phyloP scores from a whole-genome alignment of 2,113 vertebrate species.

The Fulica atra region DNA sequence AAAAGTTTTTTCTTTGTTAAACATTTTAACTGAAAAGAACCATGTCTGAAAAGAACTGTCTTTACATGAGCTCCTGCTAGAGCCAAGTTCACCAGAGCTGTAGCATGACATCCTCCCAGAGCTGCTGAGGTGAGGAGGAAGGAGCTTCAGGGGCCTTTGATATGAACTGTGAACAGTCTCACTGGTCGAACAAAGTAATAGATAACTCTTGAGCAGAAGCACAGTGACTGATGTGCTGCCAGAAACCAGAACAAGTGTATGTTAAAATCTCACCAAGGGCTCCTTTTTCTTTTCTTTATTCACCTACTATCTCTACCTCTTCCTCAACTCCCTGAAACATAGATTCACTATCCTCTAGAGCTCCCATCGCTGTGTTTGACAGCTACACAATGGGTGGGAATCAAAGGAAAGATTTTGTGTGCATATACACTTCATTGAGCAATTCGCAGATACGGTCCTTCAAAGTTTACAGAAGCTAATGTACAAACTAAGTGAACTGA shows the following conservation, averaged over 20 bases:
- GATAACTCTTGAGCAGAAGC: background rate
- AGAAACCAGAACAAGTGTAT: background rate
- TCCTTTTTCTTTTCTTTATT: background rate
- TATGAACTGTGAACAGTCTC: background rate
- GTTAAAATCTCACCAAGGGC: background rate
- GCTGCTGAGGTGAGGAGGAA: background rate
- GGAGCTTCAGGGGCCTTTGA: background rate
- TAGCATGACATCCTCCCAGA: background rate
- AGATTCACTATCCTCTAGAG: background rate
- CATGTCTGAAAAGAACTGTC: background rate
- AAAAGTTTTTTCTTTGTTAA: background rate
- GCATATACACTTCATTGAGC: background rate
- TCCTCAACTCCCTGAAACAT: background rate
- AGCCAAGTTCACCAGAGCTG: background rate
- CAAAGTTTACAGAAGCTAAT: background rate
- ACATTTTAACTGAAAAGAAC: background rate
- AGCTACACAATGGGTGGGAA: background rate
- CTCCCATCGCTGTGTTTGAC: rapidly evolving
- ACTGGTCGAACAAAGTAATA: background rate
- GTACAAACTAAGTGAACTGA: background rate
- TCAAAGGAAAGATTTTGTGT: background rate
- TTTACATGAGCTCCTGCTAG: background rate
- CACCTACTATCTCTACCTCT: background rate
- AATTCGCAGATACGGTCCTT: background rate
- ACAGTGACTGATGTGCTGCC: background rate